Base-by-base conservation (phyloP, 2,888 invertebrate genomes). In the Trachelus stipa region DNA sequence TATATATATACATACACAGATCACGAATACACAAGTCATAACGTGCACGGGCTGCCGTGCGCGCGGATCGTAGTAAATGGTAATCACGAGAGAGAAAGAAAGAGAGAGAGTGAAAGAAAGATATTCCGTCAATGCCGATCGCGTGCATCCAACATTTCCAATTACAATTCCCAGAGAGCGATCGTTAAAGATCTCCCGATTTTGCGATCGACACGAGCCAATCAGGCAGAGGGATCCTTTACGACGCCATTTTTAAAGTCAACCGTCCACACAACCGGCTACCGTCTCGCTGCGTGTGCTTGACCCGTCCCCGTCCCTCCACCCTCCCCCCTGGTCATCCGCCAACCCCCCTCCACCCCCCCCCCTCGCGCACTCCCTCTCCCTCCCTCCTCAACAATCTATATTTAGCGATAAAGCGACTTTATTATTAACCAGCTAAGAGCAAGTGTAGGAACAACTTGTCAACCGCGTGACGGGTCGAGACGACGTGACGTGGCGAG, bases 391-490 rank as follows among this genome's bases (percentile, higher is more conserved):
- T 33, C 73, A 0, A 30, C 12, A 1, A 4, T 69, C 33, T 69
- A 69, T 69, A 69, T 69, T 69, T 69, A 69, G 69, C 69, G 69
- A 69, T 69, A 69, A 69, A 69, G 30, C 69, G 69, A 69, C 69
- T 69, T 69, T 69, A 69, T 69, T 69, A 69, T 69, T 69, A 69
- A 69, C 69, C 31, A 12, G 69, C 69, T 69, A 69, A 69, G 69
- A 69, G 69, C 69, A 69, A 34, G 68, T 73, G 69, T 31, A 73
- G 68, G 15, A 75, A 77, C 75, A 75, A 75, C 74, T 79, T 77
- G 80, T 68, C 79, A 69, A 77, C 69, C 30, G 69, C 12, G 0
- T 69, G 69, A 69, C 69, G 69, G 69, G 69, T 15, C 11, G 69
- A 69, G 69, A 33, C 69, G 69, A 30, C 0, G 31, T 69, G 69